A percentile compares a stretch with the other conserved stretches of the same genome.
phyloP scores from a whole-genome alignment of 2,113 vertebrate species.

The Camelus bactrianus region DNA sequence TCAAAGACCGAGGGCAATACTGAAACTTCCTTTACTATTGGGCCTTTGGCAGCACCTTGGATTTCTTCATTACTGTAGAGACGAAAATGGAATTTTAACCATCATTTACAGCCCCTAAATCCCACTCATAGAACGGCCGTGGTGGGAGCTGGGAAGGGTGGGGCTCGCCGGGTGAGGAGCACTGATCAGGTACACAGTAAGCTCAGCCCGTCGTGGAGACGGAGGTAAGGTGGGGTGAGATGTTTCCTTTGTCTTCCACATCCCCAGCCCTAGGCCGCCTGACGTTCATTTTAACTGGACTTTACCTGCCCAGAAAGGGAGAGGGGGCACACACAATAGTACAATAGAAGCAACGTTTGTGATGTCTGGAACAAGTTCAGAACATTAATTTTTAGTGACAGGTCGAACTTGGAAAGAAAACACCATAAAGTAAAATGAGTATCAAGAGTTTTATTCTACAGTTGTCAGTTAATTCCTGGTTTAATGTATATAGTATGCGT shows the following conservation, averaged over 20 bases:
- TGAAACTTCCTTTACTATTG: not conserved
- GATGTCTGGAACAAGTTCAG: not conserved
- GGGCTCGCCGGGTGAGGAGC: not conserved
- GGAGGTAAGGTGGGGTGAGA: not conserved
- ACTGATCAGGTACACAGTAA: not conserved
- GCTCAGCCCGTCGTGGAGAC: not conserved
- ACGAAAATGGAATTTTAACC: not conserved
- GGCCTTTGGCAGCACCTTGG: not conserved
- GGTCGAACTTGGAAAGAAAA: not conserved
- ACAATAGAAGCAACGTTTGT: not conserved
- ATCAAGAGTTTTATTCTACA: constrained; percentile 31
- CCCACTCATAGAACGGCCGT: not conserved
- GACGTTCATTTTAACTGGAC: not conserved
- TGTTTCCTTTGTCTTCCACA: not conserved
- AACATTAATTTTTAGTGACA: not conserved
- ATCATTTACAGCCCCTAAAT: not conserved
- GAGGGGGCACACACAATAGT: not conserved
- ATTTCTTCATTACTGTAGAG: not conserved
- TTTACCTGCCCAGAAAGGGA: not conserved
- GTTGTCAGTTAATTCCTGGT: not conserved
- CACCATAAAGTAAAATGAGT: not conserved
- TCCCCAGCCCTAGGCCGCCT: not conserved
- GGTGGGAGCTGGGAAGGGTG: not conserved
- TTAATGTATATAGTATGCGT: not conserved
- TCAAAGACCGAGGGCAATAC: not conserved